Conservation (phyloP, 2,888 invertebrate species). For the Agrotis clavis region DNA sequence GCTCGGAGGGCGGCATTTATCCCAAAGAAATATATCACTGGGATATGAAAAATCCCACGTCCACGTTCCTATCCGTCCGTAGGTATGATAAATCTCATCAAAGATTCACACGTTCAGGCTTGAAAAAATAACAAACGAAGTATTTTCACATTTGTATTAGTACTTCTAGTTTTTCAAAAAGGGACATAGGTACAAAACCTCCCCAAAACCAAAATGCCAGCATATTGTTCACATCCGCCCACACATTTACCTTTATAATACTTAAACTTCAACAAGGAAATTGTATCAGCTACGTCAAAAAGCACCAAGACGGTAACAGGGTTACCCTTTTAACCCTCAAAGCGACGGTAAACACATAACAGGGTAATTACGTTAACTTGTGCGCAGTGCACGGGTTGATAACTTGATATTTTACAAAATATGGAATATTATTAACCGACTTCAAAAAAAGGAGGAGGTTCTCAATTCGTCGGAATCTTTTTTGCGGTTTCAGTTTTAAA, state of each 20-base stretch:
- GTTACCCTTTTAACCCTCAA: slow-evolving; percentile 58
- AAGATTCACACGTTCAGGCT: neutral
- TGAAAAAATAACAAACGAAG: neutral
- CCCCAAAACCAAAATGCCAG: neutral
- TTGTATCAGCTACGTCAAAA: slow-evolving; percentile 55
- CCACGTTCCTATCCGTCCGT: too few species aligned
- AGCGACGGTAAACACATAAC: slow-evolving; percentile 57
- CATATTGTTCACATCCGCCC: slow-evolving; percentile 12
- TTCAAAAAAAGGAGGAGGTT: too few species aligned
- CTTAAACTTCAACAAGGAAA: slow-evolving; percentile 42
- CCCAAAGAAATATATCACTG: too few species aligned
- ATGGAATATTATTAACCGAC: neutral
- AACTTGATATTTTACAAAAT: slow-evolving; percentile 23
- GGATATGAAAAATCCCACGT: too few species aligned
- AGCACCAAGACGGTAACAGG: slow-evolving; percentile 47
- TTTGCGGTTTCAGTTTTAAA: neutral
- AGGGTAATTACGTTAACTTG: slow-evolving; percentile 52
- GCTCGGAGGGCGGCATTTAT: too few species aligned
- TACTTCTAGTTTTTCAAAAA: too few species aligned
- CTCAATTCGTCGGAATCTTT: too few species aligned
- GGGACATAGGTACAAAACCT: neutral
- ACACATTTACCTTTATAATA: slow-evolving; percentile 19
- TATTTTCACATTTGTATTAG: neutral
- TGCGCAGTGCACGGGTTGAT: slow-evolving; percentile 25
- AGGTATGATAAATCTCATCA: too few species aligned